These are phyloP conservation scores for Desmodus rotundus DNA, from an alignment of 2,113 vertebrate species.

Conservation along the genomic window DNA sequence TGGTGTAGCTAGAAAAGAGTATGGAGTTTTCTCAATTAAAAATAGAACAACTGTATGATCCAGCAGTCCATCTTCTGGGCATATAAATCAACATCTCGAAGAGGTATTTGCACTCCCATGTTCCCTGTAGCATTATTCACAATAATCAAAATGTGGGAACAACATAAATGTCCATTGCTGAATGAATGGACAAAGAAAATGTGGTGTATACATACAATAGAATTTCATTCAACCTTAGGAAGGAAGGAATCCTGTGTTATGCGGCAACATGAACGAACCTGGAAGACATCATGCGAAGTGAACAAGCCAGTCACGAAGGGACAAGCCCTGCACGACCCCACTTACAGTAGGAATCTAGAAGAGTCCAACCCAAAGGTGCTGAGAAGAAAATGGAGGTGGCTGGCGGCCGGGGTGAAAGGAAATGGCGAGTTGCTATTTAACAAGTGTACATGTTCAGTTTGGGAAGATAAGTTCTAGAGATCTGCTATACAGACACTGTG, in stretches of 20 bases:
- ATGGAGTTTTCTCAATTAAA: background rate
- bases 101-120: background rate
- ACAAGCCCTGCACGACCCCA: background rate
- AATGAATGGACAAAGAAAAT: background rate
- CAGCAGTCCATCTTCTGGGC: background rate
- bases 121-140: background rate
- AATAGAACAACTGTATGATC: background rate
- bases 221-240: background rate
- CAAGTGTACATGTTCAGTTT: background rate
- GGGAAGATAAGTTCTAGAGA: background rate
- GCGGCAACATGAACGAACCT: background rate
- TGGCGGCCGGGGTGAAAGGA: background rate
- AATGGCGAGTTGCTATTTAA: background rate
- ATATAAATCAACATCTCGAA: background rate
- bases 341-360: background rate
- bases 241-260: background rate
- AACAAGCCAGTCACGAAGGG: background rate
- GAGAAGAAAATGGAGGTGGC: background rate
- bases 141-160: background rate
- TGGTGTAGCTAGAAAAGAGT: background rate
- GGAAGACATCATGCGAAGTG: background rate
- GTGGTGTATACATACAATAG: background rate
- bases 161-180: background rate
- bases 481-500: accelerated
- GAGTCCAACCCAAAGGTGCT: background rate